Evolutionary conservation across 2,113 vertebrate species (phyloP), one percentile per base, ranked within the genome.

Genomic region (Columba livia): DNA sequence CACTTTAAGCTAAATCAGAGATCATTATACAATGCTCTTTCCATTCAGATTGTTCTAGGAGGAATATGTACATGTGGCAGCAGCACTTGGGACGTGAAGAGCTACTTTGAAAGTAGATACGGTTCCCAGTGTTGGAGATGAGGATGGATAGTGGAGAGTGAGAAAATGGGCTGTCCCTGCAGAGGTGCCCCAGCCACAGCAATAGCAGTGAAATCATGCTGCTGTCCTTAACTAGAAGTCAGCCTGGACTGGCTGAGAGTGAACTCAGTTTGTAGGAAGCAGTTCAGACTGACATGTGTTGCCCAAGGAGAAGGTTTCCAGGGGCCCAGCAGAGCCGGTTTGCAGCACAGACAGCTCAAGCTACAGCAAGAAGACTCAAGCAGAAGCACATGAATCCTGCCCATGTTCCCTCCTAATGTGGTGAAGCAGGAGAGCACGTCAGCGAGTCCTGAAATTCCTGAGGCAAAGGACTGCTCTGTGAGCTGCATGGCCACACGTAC

Each of bases 1-100:
- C 86, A 94, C 86, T 95, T 93, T 51, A 85, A 57, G 73, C 72
- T 93, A 96, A 93, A 96, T 93, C 86, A 79, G 88, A 93, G 58
- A 91, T 93, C 86, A 61, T 96, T 96, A 87, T 64, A 90, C 83
- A 87, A 58, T 77, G 19, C 61, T 88, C 42, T 69, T 88, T 78
- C 69, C 62, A 69, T 84, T 92, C 93, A 75, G 67, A 77, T 90
- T 5, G 0, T 91, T 71, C 70, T 89, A 32, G 83, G 66, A 80
- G 67, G 57, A 93, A 86, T 90, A 79, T 65, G 72, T 81, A 81
- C 47, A 62, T 42, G 73, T 2, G 7, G 64, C 80, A 78, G 77
- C 65, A 92, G 88, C 80, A 75, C 86, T 94, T 2, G 5, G 73
- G 86, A 79, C 78, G 28, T 58, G 77, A 92, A 94, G 89, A 94